Conservation (phyloP, 2,888 invertebrate genomes). For the Galerucella nymphaeae region DNA sequence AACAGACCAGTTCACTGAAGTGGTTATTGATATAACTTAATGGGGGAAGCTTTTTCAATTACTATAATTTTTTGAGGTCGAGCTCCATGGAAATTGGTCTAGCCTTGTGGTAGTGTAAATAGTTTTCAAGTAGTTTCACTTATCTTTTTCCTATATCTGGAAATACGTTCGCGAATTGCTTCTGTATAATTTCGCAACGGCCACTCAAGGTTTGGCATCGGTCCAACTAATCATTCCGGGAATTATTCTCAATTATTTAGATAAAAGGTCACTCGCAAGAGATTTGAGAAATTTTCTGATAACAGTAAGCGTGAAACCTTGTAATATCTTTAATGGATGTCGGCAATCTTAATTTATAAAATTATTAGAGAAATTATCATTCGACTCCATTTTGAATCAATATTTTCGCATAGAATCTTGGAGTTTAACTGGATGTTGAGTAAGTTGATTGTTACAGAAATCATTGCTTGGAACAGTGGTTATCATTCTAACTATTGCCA, state of each 20-base stretch:
- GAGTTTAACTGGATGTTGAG: too few relatives aligned
- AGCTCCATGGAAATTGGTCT: neutral
- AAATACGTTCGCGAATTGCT: constrained; percentile 5
- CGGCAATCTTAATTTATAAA: neutral
- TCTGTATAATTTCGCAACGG: neutral
- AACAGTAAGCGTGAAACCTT: neutral
- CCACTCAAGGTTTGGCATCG: constrained; percentile 51
- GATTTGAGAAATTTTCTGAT: constrained; percentile 46
- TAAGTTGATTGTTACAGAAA: too few relatives aligned
- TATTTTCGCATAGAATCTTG: too few relatives aligned
- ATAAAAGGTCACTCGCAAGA: constrained; percentile 54
- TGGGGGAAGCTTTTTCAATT: neutral
- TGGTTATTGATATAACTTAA: too few relatives aligned
- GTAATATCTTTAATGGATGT: neutral
- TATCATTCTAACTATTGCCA: too few relatives aligned
- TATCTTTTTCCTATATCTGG: neutral
- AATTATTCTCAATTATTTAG: constrained; percentile 61
- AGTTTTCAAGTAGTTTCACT: neutral
- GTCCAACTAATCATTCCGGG: constrained; percentile 61
- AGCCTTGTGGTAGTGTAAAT: neutral
- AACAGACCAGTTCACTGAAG: too few relatives aligned
- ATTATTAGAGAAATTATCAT: neutral
- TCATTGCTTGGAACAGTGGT: too few relatives aligned
- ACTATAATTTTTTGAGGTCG: neutral
- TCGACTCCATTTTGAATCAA: neutral